These are phyloP conservation scores for Drosophila rellima DNA, from an alignment of 2,888 invertebrate genomes.

Conservation along the genomic window DNA sequence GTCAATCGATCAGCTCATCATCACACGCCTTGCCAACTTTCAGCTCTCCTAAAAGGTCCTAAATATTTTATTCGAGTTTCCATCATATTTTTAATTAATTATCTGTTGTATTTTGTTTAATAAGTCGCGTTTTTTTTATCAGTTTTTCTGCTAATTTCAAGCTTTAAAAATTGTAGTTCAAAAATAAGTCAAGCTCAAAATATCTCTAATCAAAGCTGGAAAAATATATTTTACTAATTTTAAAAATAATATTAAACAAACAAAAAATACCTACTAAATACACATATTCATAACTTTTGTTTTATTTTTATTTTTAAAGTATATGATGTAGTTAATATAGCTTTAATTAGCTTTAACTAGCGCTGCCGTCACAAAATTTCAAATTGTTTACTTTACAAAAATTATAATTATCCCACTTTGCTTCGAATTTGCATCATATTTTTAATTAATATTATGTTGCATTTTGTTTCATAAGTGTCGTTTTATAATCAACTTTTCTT, in stretches of 20 bases:
- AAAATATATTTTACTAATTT: no score
- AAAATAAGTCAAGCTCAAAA: neutral
- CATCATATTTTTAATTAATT: neutral
- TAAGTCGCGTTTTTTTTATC: neutral
- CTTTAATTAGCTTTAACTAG: no score
- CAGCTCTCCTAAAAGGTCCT: conserved; percentile 7
- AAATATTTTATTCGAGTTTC: neutral
- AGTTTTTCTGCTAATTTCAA: neutral
- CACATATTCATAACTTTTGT: no score
- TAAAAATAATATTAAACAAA: no score
- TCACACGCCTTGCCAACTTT: conserved; percentile 5
- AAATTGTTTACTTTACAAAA: no score
- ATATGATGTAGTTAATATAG: no score
- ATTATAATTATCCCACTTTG: no score
- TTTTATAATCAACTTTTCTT: neutral
- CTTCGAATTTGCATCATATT: no score
- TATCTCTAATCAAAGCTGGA: no score
- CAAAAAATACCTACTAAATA: no score
- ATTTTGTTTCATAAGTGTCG: neutral
- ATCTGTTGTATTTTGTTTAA: neutral
- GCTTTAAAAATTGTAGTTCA: neutral
- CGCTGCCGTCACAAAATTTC: no score
- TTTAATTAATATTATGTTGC: neutral
- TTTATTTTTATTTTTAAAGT: no score
- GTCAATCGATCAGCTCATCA: conserved; percentile 17